These are phyloP conservation scores for Regulus satrapa DNA, from an alignment of 2,113 vertebrate genomes.

Conservation along the genomic window DNA sequence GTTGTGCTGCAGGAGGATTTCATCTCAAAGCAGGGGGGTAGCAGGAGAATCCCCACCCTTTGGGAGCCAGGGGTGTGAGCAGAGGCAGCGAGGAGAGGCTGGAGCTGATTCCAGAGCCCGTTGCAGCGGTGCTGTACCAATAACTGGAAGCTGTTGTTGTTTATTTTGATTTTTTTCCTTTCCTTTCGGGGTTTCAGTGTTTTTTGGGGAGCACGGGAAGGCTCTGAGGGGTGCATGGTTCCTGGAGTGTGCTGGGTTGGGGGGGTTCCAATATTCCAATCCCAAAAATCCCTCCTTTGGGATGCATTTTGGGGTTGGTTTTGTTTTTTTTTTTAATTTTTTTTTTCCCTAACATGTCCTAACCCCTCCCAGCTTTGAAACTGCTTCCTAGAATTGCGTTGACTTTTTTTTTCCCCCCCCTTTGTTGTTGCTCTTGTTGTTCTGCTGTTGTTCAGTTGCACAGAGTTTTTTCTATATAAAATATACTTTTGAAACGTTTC, in stretches of 20 bases:
- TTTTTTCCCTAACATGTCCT: conserved; percentile 22
- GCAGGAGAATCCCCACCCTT: background rate
- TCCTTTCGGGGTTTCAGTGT: accelerated
- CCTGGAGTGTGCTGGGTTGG: conserved; percentile 4
- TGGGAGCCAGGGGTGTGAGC: background rate
- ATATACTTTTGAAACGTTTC: conserved; percentile 7
- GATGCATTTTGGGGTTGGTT: background rate
- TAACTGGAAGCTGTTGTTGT: conserved; percentile 72
- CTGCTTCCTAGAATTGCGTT: conserved; percentile 32
- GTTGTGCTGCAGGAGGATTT: background rate
- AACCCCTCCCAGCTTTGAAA: conserved; percentile 46
- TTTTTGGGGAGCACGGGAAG: background rate
- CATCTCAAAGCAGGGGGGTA: background rate
- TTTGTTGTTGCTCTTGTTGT: background rate
- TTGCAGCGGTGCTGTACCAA: conserved; percentile 36
- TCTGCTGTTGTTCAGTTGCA: conserved; percentile 58
- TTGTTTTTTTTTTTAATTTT: background rate
- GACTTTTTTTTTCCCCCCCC: background rate
- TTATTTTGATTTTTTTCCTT: background rate
- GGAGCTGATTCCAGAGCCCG: background rate
- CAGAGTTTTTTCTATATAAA: conserved; percentile 23
- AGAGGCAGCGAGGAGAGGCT: background rate
- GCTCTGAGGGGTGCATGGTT: conserved; percentile 31
- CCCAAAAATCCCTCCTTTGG: background rate
- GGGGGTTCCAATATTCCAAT: background rate